phyloP scores from a whole-genome alignment of 2,113 vertebrate species.

The Hemicordylus capensis region DNA sequence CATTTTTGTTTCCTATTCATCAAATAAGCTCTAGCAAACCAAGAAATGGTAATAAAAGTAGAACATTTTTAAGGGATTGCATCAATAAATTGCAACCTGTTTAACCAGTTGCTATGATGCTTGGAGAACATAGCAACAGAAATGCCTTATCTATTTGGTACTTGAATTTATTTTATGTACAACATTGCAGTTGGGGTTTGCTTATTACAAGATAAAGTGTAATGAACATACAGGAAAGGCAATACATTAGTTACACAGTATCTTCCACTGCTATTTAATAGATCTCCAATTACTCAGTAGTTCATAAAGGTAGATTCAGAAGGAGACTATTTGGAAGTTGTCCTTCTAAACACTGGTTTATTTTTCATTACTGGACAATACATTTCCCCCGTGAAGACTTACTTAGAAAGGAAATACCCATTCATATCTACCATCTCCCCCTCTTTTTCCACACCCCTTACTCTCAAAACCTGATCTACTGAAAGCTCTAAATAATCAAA shows the following conservation, averaged over 20 bases:
- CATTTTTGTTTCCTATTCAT: background rate
- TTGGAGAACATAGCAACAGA: background rate
- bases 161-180: background rate
- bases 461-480: background rate
- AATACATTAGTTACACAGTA: background rate
- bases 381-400: background rate
- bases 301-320: background rate
- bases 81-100: background rate
- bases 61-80: background rate
- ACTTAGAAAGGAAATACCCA: background rate
- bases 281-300: background rate
- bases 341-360: background rate
- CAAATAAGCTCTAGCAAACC: background rate
- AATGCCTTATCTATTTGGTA: background rate
- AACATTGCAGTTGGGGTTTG: background rate
- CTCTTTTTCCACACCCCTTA: too few relatives aligned
- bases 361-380: background rate
- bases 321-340: background rate
- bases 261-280: background rate
- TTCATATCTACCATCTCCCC: background rate
- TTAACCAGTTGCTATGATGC: background rate
- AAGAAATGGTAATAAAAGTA: background rate
- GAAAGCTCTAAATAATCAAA: too few relatives aligned
- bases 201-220: background rate
- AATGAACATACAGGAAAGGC: background rate